Evolutionary conservation across 2,888 invertebrate species (phyloP).

Genomic region (Drosophila emarginata): DNA sequence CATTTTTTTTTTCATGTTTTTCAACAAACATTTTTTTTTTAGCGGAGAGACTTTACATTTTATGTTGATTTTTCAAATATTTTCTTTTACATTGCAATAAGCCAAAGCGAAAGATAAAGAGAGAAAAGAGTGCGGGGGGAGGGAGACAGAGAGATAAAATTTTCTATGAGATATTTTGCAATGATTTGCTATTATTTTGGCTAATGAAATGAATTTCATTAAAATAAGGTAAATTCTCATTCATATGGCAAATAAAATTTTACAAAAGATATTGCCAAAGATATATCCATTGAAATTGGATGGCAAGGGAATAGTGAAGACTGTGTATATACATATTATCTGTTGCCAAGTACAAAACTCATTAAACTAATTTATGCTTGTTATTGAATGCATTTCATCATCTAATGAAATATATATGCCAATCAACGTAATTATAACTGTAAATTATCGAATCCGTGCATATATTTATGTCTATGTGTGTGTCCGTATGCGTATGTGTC

Average conservation of each 20-base stretch:
- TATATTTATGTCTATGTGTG: background rate
- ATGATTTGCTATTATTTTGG: background rate
- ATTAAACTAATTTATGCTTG: slow-evolving; percentile 9
- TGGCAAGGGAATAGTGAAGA: background rate
- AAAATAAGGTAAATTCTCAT: background rate
- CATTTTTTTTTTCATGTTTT: slow-evolving; percentile 25
- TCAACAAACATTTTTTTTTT: too few relatives aligned
- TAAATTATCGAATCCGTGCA: slow-evolving; percentile 5
- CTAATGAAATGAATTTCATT: slow-evolving; percentile 5
- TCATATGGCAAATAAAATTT: background rate
- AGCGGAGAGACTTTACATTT: slow-evolving; percentile 15
- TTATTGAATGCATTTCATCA: slow-evolving; percentile 30
- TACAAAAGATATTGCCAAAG: slow-evolving; percentile 1
- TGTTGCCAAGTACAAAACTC: background rate
- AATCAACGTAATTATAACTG: slow-evolving; percentile 49
- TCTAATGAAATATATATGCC: slow-evolving; percentile 26
- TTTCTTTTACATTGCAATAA: slow-evolving; percentile 40
- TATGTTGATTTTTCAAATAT: slow-evolving; percentile 39
- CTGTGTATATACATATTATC: background rate
- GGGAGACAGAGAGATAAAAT: background rate
- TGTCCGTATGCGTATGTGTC: background rate
- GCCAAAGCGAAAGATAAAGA: background rate
- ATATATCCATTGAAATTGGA: background rate
- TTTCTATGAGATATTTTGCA: background rate
- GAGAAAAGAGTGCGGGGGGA: background rate